Evolutionary conservation across 2,113 vertebrate species (phyloP).

Genomic region (Thryonomys swinderianus): DNA sequence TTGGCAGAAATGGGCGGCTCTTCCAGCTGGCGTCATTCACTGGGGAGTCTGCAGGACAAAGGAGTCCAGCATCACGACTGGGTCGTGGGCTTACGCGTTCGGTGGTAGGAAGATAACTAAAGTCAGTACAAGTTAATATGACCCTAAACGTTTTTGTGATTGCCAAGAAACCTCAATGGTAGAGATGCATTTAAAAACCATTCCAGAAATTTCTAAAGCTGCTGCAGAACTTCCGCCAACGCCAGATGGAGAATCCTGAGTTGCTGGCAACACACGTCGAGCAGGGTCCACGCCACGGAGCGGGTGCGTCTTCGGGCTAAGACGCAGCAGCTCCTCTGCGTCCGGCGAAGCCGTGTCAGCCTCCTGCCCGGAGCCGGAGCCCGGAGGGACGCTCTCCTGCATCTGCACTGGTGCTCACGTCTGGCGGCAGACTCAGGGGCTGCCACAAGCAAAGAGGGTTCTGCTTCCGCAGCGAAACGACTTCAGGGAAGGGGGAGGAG

Average conservation of each 20-base stretch:
- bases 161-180: neutral
- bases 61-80: neutral
- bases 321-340: neutral
- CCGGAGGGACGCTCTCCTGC: neutral
- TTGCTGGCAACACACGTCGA: neutral
- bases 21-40: neutral
- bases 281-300: neutral
- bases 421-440: neutral
- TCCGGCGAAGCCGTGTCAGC: neutral
- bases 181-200: neutral
- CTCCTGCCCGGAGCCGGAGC: neutral
- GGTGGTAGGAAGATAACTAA: neutral
- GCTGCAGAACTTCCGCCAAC: conserved; percentile 20
- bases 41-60: neutral
- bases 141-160: neutral
- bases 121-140: neutral
- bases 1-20: neutral
- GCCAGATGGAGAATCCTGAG: neutral
- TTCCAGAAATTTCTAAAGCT: neutral
- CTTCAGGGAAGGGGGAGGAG: neutral
- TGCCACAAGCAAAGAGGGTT: neutral
- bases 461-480: neutral
- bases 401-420: neutral
- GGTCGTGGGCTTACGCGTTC: neutral
- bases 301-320: neutral